Percentiles rank a stretch among this genome's conserved stretches.
Conservation (phyloP, 2,888 invertebrate species). For the Lepidochrysops patricia region DNA sequence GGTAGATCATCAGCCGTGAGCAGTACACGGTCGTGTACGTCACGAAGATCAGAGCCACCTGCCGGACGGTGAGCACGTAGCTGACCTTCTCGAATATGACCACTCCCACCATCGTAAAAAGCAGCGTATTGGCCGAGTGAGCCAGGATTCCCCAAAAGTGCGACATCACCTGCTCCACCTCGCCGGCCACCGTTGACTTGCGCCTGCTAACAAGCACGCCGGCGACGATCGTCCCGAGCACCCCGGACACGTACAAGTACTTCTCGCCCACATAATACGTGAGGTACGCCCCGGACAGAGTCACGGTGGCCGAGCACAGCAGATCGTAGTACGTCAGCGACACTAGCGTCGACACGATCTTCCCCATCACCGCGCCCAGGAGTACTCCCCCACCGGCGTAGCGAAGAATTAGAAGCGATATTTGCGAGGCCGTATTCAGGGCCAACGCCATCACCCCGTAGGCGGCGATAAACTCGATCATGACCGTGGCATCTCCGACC, state of each 20-base stretch:
- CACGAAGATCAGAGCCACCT: constrained; percentile 54
- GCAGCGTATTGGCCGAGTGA: constrained; percentile 65
- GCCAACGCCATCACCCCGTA: constrained; percentile 51
- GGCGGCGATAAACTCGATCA: constrained; percentile 56
- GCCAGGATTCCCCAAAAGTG: constrained; percentile 52
- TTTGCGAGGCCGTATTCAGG: constrained; percentile 40
- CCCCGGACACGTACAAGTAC: constrained; percentile 57
- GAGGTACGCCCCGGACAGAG: constrained; percentile 49
- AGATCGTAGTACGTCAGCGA: constrained; percentile 55
- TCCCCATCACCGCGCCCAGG: constrained; percentile 53
- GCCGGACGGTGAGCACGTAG: constrained; percentile 51
- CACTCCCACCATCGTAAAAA: constrained; percentile 77
- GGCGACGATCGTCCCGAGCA: constrained; percentile 49
- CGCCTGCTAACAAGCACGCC: constrained; percentile 52
- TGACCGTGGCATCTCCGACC: constrained; percentile 55
- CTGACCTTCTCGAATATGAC: constrained; percentile 71
- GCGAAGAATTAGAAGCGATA: constrained; percentile 45
- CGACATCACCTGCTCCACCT: constrained; percentile 50
- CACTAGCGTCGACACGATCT: constrained; percentile 42
- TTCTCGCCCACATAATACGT: constrained; percentile 62
- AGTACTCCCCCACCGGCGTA: constrained; percentile 54
- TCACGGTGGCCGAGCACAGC: constrained; percentile 50
- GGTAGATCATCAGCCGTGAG: constrained; percentile 61
- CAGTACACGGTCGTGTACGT: constrained; percentile 64
- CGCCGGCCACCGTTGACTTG: constrained; percentile 52